These are phyloP conservation scores for Theretra japonica DNA, from an alignment of 2,888 invertebrate genomes.

Conservation along the genomic window DNA sequence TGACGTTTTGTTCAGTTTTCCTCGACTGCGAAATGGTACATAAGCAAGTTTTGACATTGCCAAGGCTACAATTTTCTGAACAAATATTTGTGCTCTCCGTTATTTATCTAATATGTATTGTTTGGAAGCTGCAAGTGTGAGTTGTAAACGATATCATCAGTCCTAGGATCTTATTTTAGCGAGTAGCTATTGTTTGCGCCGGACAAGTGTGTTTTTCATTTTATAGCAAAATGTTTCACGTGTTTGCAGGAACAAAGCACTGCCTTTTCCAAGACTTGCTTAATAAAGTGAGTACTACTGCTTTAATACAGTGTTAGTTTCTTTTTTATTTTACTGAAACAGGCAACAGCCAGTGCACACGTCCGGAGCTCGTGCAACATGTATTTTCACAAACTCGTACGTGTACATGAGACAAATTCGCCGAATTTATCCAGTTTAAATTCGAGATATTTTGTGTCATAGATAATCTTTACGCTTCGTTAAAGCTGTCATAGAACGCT, in stretches of 20 bases:
- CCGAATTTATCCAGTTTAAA: background rate
- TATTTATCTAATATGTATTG: background rate
- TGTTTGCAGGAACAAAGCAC: conserved; percentile 10
- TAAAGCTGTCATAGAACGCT: conserved; percentile 62
- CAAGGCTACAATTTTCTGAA: background rate
- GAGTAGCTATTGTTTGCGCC: background rate
- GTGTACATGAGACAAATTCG: background rate
- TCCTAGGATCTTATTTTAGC: conserved; percentile 2
- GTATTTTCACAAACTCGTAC: background rate
- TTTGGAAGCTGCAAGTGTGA: background rate
- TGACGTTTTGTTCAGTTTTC: background rate
- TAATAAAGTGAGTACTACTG: conserved; percentile 22
- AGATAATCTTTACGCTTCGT: conserved; percentile 51
- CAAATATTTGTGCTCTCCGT: background rate
- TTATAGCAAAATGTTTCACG: conserved; percentile 39
- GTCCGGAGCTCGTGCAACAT: background rate
- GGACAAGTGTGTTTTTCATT: conserved; percentile 36
- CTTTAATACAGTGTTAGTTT: conserved; percentile 12
- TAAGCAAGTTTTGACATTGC: conserved; percentile 14
- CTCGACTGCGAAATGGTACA: background rate
- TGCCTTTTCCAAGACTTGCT: conserved; percentile 22
- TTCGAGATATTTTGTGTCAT: conserved; percentile 21
- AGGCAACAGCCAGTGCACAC: conserved; percentile 7
- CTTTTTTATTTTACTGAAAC: conserved; percentile 6
- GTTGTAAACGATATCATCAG: background rate